A percentile compares a stretch with the other conserved stretches of the same genome.
These are phyloP conservation scores for Drosophila kanekoi DNA, from an alignment of 2,888 invertebrate genomes.

Conservation along the genomic window DNA sequence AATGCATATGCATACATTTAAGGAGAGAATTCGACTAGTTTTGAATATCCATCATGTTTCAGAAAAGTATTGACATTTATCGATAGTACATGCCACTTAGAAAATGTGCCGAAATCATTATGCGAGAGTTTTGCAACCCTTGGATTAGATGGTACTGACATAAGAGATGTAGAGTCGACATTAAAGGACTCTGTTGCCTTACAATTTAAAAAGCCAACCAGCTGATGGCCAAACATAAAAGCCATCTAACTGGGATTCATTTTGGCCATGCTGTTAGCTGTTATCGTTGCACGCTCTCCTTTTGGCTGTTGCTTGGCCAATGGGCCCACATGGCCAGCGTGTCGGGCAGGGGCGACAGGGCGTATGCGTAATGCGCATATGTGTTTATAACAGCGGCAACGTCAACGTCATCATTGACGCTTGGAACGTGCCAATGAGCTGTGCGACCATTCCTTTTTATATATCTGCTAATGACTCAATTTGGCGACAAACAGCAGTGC, in stretches of 20 bases:
- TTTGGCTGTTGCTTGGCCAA: slow-evolving; percentile 4
- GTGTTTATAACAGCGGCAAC: slow-evolving; percentile 44
- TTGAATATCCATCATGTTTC: no score
- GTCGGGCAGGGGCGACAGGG: not conserved
- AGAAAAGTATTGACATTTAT: no score
- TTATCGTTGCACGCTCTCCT: slow-evolving; percentile 18
- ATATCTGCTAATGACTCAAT: slow-evolving; percentile 77
- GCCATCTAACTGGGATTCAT: slow-evolving; percentile 23
- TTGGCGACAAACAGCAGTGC: slow-evolving; percentile 53
- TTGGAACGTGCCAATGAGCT: slow-evolving; percentile 76
- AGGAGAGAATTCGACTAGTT: no score
- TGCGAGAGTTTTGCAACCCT: not conserved
- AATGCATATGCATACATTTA: no score
- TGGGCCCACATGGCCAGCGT: not conserved
- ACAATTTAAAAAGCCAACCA: slow-evolving; percentile 26
- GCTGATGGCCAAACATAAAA: slow-evolving; percentile 31
- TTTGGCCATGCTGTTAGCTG: slow-evolving; percentile 11
- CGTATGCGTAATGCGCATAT: slow-evolving; percentile 64
- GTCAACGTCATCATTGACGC: slow-evolving; percentile 44
- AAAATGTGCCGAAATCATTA: no score
- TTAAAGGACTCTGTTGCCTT: slow-evolving; percentile 5
- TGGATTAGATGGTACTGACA: not conserved
- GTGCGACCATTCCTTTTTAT: slow-evolving; percentile 71
- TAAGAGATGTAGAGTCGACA: not conserved
- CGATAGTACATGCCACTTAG: no score